phyloP scores from a whole-genome alignment of 2,888 invertebrate species.

The Dicranocentrus wangi region DNA sequence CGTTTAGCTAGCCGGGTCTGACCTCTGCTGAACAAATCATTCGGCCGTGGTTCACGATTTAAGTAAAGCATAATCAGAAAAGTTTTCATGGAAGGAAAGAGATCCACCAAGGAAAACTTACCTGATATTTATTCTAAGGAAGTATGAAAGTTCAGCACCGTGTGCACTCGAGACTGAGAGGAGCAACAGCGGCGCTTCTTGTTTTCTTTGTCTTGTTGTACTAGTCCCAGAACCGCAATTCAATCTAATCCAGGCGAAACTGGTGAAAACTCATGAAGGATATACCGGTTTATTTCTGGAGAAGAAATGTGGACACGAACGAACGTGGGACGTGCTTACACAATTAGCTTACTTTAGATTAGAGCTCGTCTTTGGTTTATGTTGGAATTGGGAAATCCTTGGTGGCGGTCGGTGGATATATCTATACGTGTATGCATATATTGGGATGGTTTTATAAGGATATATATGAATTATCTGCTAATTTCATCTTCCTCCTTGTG shows the following conservation, averaged over 20 bases:
- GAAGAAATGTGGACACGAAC: too few species aligned
- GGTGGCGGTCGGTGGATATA: too few species aligned
- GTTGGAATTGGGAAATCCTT: too few species aligned
- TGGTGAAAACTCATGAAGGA: too few species aligned
- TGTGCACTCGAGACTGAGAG: not conserved
- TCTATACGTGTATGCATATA: too few species aligned
- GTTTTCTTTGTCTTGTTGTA: not conserved
- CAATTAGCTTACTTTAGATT: constrained; percentile 14
- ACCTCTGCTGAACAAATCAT: constrained; percentile 6
- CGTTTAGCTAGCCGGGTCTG: not conserved
- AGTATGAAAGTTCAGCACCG: not conserved
- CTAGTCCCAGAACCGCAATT: not conserved
- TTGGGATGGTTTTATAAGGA: not conserved
- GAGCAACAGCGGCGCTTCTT: not conserved
- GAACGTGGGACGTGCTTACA: not conserved
- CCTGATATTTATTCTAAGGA: constrained; percentile 4
- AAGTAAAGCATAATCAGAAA: constrained; percentile 7
- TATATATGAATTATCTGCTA: not conserved
- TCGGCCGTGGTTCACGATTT: not conserved
- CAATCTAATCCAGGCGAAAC: constrained; percentile 1
- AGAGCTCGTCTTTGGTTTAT: not conserved
- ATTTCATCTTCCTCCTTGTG: not conserved
- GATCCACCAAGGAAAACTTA: too few species aligned
- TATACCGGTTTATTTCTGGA: too few species aligned
- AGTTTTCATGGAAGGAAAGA: too few species aligned